phyloP scores from a whole-genome alignment of 2,888 invertebrate genomes.

The Drosophila dives region DNA sequence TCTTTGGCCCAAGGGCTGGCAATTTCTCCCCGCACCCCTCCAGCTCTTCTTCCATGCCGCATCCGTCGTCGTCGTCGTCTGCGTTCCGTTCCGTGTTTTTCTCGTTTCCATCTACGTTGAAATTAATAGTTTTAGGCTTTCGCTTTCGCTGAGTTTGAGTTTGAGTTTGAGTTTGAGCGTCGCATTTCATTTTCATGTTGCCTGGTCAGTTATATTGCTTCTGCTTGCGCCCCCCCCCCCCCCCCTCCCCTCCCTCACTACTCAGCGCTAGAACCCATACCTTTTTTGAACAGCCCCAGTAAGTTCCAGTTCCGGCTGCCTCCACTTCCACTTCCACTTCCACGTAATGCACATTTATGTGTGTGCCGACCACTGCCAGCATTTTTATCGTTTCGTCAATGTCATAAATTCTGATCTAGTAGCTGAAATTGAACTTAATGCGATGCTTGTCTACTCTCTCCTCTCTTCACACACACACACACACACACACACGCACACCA shows the following conservation, averaged over 20 bases:
- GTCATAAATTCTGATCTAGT: slow-evolving; percentile 81
- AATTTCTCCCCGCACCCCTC: slow-evolving; percentile 1
- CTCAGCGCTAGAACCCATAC: neutral
- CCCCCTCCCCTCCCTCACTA: neutral
- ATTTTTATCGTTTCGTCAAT: slow-evolving; percentile 80
- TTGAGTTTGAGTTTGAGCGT: slow-evolving; percentile 38
- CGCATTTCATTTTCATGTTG: slow-evolving; percentile 75
- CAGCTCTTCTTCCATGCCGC: neutral
- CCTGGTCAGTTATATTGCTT: slow-evolving; percentile 68
- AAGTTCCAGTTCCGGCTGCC: slow-evolving; percentile 16
- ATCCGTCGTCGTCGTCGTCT: neutral
- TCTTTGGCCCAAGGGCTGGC: slow-evolving; percentile 52
- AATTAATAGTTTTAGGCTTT: slow-evolving; percentile 80
- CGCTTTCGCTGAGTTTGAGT: slow-evolving; percentile 38
- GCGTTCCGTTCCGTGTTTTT: slow-evolving; percentile 3
- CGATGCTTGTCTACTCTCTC: slow-evolving; percentile 36
- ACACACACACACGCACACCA: slow-evolving; percentile 5
- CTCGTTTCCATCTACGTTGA: slow-evolving; percentile 53
- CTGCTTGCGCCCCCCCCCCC: neutral
- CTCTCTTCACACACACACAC: slow-evolving; percentile 12
- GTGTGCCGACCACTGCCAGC: slow-evolving; percentile 51
- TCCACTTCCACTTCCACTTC: slow-evolving; percentile 8
- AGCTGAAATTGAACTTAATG: slow-evolving; percentile 79
- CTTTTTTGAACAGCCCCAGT: neutral
- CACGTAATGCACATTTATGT: slow-evolving; percentile 73